phyloP scores from a whole-genome alignment of 2,797 vertebrate genomes.

The Mus minutoides region DNA sequence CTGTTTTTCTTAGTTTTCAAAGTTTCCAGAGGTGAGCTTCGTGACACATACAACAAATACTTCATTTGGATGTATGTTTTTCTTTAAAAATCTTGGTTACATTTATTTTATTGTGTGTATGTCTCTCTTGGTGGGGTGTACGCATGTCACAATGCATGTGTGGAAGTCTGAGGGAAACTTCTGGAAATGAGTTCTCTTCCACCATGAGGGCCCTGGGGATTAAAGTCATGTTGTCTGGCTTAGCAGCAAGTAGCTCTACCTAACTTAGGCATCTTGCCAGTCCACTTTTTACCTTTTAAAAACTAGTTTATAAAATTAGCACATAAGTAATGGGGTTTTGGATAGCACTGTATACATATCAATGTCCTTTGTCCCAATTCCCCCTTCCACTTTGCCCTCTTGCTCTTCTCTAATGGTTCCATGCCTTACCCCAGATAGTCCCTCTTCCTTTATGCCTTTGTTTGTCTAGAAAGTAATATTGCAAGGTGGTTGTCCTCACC shows the following conservation, averaged over 20 bases:
- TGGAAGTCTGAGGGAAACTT: neutral
- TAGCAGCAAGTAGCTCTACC: neutral
- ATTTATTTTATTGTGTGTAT: no score
- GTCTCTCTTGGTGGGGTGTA: neutral
- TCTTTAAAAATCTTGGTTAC: neutral
- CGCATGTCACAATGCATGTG: neutral
- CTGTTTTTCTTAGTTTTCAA: neutral
- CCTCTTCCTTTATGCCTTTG: neutral
- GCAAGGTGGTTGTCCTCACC: neutral
- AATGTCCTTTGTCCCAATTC: neutral
- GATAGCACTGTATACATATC: neutral
- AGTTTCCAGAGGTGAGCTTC: slow-evolving; percentile 22
- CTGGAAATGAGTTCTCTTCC: neutral
- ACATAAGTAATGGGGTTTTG: neutral
- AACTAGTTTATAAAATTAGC: neutral
- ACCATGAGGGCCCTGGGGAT: neutral
- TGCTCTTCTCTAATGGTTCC: neutral
- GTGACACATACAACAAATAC: neutral
- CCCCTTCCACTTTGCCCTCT: neutral
- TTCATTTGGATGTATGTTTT: neutral
- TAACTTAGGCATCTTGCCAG: neutral
- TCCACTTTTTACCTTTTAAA: neutral
- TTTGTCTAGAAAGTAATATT: neutral
- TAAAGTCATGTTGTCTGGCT: neutral
- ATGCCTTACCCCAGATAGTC: neutral